A percentile compares a stretch with the other conserved stretches of the same genome.
Conservation (phyloP, 1,140 invertebrate species). For the Semibalanus balanoides region DNA sequence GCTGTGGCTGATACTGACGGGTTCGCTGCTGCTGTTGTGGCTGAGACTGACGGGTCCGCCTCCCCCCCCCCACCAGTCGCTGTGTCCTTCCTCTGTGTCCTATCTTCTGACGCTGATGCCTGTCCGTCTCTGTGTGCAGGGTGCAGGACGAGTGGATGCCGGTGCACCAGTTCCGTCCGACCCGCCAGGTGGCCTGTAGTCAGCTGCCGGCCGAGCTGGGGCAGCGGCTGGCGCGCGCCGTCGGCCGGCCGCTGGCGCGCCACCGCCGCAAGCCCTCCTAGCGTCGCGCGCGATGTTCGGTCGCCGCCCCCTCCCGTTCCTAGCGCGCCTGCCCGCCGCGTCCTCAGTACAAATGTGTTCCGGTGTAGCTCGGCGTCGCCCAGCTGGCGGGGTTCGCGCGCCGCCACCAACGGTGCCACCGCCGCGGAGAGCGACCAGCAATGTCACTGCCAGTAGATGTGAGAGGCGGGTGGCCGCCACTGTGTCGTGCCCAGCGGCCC, state of each 20-base stretch:
- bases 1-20: too few relatives aligned
- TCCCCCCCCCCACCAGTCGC: too few relatives aligned
- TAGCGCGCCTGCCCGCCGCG: too few relatives aligned
- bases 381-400: too few relatives aligned
- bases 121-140: background rate
- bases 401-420: too few relatives aligned
- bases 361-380: too few relatives aligned
- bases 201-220: background rate
- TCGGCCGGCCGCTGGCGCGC: background rate
- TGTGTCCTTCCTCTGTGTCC: too few relatives aligned
- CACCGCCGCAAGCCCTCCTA: background rate
- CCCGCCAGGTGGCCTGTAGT: background rate
- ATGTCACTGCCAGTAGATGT: background rate
- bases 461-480: background rate
- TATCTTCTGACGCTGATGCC: too few relatives aligned
- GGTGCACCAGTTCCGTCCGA: background rate
- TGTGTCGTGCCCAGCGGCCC: too few relatives aligned
- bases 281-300: too few relatives aligned
- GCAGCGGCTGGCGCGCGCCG: background rate
- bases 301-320: background rate
- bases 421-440: background rate
- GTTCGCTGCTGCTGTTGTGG: too few relatives aligned
- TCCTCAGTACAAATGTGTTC: background rate
- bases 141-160: background rate
- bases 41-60: too few relatives aligned